Percentiles rank a stretch among this genome's conserved stretches.
phyloP scores from a whole-genome alignment of 2,113 vertebrate species.

The Bostrychus sinensis region DNA sequence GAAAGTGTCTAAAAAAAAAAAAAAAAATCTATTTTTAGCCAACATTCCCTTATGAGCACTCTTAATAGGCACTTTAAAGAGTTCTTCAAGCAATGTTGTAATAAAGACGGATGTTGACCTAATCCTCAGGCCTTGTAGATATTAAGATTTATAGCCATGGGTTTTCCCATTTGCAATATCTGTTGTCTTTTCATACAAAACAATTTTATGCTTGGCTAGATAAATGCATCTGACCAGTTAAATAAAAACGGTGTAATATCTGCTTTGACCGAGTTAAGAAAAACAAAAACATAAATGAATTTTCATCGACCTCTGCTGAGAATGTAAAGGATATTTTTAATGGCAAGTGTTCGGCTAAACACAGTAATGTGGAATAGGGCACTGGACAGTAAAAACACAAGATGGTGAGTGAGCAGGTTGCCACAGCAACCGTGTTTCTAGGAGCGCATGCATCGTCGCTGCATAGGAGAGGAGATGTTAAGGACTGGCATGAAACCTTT shows the following conservation, averaged over 20 bases:
- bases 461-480: slow-evolving; percentile 69
- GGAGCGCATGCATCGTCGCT: slow-evolving; percentile 67
- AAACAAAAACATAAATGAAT: slow-evolving; percentile 13
- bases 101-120: slow-evolving; percentile 42
- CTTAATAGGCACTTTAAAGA: slow-evolving; percentile 54
- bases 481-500: slow-evolving; percentile 50
- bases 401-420: slow-evolving; percentile 81
- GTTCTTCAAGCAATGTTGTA: slow-evolving; percentile 52
- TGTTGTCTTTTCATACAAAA: slow-evolving; percentile 1
- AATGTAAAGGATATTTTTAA: slow-evolving; percentile 27
- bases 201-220: neutral
- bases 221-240: neutral
- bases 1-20: slow-evolving; percentile 60
- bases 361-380: slow-evolving; percentile 66
- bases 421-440: slow-evolving; percentile 80
- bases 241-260: neutral
- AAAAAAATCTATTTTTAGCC: slow-evolving; percentile 70
- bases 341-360: slow-evolving; percentile 53
- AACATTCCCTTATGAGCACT: slow-evolving; percentile 55
- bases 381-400: slow-evolving; percentile 79
- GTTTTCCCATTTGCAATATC: slow-evolving; percentile 20
- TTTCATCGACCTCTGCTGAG: neutral
- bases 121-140: slow-evolving; percentile 45
- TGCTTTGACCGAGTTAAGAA: neutral
- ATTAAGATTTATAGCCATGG: slow-evolving; percentile 31